Conservation (phyloP, 2,113 vertebrate species). For the Cervus canadensis region DNA sequence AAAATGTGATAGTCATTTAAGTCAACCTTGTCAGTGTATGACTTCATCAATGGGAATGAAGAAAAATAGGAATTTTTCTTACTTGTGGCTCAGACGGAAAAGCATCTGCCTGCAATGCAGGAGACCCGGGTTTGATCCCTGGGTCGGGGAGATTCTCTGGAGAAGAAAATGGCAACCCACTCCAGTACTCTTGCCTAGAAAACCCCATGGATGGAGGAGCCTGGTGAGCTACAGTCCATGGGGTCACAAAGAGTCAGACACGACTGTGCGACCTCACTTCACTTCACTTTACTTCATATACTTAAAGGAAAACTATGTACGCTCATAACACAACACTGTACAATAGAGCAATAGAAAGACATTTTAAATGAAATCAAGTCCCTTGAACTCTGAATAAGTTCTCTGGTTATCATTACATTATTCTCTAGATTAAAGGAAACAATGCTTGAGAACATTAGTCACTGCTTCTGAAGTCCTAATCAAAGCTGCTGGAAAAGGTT, state of each 20-base stretch:
- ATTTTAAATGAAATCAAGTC: background rate
- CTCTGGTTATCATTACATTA: background rate
- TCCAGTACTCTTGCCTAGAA: background rate
- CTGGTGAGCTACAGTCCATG: background rate
- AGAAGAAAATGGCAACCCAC: background rate
- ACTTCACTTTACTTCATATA: background rate
- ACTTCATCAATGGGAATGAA: background rate
- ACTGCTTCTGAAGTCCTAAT: background rate
- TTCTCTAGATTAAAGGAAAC: background rate
- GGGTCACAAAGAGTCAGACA: background rate
- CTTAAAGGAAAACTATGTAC: background rate
- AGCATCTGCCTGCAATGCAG: rapidly evolving
- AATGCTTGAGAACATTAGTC: background rate
- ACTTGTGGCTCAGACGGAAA: background rate
- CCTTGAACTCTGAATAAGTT: background rate
- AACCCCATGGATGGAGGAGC: background rate
- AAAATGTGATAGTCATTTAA: background rate
- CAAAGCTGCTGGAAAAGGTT: background rate
- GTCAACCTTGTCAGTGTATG: background rate
- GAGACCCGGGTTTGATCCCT: background rate
- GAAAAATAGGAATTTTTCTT: background rate
- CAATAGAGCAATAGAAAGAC: background rate
- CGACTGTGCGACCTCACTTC: background rate
- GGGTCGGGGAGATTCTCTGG: background rate
- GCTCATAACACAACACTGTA: background rate